Conservation (phyloP, 2,888 invertebrate genomes). For the Acanthoscelides obtectus region DNA sequence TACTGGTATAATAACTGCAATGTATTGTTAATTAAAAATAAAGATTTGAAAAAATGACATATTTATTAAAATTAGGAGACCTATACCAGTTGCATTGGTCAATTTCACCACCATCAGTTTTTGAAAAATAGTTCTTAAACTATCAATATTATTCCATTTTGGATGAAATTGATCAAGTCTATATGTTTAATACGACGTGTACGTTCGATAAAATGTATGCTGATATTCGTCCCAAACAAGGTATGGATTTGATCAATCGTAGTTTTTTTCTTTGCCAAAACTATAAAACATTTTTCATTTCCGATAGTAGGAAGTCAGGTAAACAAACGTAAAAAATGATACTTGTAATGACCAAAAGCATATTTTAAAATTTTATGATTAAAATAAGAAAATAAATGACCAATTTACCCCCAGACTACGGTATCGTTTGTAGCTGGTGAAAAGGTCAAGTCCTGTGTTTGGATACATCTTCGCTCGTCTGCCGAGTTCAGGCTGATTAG, state of each 20-base stretch:
- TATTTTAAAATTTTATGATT: too few species aligned
- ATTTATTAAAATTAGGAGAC: neutral
- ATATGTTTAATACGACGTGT: neutral
- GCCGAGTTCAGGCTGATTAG: too few species aligned
- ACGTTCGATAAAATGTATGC: neutral
- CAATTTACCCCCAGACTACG: neutral
- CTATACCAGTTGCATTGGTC: neutral
- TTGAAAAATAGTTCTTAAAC: neutral
- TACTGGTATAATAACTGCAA: too few species aligned
- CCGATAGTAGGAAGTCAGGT: too few species aligned
- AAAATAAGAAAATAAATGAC: too few species aligned
- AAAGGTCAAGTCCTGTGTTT: too few species aligned
- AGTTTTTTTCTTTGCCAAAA: neutral
- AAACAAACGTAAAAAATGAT: too few species aligned
- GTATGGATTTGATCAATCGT: neutral
- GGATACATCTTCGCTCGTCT: too few species aligned
- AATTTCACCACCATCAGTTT: neutral
- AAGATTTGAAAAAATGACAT: neutral
- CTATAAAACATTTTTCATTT: too few species aligned
- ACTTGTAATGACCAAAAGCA: too few species aligned
- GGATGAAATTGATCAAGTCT: neutral
- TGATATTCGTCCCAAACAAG: neutral
- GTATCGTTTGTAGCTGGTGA: too few species aligned
- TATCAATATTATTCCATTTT: neutral
- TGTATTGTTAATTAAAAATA: too few species aligned